Conservation (phyloP, 2,797 vertebrate species). For the Apogon hyalosoma region DNA sequence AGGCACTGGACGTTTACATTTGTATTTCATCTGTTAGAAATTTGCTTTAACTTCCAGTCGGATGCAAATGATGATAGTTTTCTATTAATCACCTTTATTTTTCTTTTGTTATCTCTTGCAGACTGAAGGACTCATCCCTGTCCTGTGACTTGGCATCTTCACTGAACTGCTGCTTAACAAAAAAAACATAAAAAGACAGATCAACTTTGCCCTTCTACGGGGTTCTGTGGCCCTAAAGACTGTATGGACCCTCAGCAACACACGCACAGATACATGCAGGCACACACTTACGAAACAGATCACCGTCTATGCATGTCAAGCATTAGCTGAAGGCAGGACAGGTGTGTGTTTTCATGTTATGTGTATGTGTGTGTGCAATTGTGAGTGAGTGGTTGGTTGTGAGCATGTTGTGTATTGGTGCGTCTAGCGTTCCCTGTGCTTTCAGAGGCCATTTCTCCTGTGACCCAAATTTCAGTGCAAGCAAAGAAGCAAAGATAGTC, state of each 20-base stretch:
- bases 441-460: constrained; percentile 66
- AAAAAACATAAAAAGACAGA: not conserved
- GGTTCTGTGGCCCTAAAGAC: constrained; percentile 35
- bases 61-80: not conserved
- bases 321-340: constrained; percentile 46
- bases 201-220: constrained; percentile 20
- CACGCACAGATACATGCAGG: constrained; percentile 11
- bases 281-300: constrained; percentile 30
- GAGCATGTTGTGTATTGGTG: constrained; percentile 23
- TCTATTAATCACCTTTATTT: constrained; percentile 20
- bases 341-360: constrained; percentile 44
- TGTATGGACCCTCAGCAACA: constrained; percentile 46
- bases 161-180: constrained; percentile 65
- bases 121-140: constrained; percentile 65
- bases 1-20: no score
- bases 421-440: constrained; percentile 48
- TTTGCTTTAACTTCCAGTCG: no score
- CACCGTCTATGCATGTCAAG: constrained; percentile 66
- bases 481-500: constrained; percentile 69
- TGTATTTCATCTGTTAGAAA: no score
- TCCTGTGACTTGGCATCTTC: constrained; percentile 49
- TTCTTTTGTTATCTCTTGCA: constrained; percentile 59
- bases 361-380: constrained; percentile 17
- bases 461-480: constrained; percentile 65
- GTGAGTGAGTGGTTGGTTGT: not conserved